A percentile compares a stretch with the other conserved stretches of the same genome.
Evolutionary conservation across 2,113 vertebrate genomes (phyloP).

Genomic region (Prionailurus bengalensis): DNA sequence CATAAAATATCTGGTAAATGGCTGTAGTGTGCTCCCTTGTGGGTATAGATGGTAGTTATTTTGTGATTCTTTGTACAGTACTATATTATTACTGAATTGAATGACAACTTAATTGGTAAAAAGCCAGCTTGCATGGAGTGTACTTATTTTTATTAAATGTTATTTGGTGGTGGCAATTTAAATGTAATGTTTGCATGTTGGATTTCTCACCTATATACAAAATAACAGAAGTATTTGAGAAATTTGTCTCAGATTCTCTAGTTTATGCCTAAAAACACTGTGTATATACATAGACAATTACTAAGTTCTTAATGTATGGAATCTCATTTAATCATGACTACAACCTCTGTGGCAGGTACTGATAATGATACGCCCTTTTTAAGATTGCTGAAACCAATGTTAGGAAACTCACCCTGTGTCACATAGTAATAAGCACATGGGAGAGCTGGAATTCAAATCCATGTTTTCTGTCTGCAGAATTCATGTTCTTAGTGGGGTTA

Average conservation of each 20-base stretch:
- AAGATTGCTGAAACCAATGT: constrained; percentile 22
- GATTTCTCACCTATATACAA: constrained; percentile 17
- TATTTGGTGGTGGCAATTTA: neutral
- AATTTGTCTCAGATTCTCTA: constrained; percentile 28
- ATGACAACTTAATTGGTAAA: constrained; percentile 64
- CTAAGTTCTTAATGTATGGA: neutral
- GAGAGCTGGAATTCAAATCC: neutral
- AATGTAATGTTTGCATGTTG: neutral
- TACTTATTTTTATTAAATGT: constrained; percentile 61
- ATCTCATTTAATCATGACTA: constrained; percentile 56
- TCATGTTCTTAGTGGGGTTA: neutral
- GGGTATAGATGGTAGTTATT: constrained; percentile 83
- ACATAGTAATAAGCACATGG: neutral
- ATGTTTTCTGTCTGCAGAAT: neutral
- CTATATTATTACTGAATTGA: constrained; percentile 54
- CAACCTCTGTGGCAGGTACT: neutral
- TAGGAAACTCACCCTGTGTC: neutral
- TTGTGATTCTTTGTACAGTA: constrained; percentile 59
- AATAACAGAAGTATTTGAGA: constrained; percentile 47
- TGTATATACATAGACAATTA: neutral
- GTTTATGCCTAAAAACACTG: constrained; percentile 40
- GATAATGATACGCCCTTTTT: neutral
- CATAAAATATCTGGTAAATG: constrained; percentile 75
- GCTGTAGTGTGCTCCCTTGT: constrained; percentile 87
- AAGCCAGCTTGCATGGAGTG: neutral